These are phyloP conservation scores for Rutpela maculata DNA, from an alignment of 2,888 invertebrate genomes.

Conservation along the genomic window DNA sequence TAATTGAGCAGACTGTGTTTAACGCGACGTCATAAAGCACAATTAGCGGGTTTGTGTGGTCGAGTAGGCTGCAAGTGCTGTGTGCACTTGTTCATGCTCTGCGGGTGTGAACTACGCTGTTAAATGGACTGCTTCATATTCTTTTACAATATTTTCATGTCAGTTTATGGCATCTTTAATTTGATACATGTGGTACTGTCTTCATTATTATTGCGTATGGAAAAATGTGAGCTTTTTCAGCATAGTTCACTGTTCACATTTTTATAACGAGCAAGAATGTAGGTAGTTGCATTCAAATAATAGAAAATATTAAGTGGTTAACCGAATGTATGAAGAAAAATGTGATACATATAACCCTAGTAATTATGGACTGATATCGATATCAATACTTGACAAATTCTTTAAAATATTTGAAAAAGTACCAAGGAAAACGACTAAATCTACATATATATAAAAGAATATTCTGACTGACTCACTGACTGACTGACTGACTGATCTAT, in stretches of 20 bases:
- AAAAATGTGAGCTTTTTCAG: not conserved
- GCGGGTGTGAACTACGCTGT: constrained; percentile 60
- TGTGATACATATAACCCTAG: no score
- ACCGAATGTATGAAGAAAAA: no score
- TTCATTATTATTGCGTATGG: constrained; percentile 23
- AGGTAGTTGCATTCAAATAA: no score
- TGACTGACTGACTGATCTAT: no score
- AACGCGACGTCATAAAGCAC: constrained; percentile 64
- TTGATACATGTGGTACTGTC: constrained; percentile 25
- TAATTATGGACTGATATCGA: no score
- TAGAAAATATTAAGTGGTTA: no score
- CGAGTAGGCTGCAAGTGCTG: constrained; percentile 49
- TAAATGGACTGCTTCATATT: constrained; percentile 52
- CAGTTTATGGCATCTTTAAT: constrained; percentile 46
- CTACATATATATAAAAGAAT: no score
- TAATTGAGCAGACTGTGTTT: constrained; percentile 61
- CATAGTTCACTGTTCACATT: not conserved
- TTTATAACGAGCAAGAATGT: no score
- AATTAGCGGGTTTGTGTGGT: constrained; percentile 63
- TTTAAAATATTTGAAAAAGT: no score
- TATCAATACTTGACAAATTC: no score
- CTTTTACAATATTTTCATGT: constrained; percentile 51
- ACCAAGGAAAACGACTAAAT: no score
- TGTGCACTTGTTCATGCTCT: constrained; percentile 64
- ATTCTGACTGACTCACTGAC: no score